Conservation (phyloP, 2,797 vertebrate genomes). For the Phataginus tetradactyla region DNA sequence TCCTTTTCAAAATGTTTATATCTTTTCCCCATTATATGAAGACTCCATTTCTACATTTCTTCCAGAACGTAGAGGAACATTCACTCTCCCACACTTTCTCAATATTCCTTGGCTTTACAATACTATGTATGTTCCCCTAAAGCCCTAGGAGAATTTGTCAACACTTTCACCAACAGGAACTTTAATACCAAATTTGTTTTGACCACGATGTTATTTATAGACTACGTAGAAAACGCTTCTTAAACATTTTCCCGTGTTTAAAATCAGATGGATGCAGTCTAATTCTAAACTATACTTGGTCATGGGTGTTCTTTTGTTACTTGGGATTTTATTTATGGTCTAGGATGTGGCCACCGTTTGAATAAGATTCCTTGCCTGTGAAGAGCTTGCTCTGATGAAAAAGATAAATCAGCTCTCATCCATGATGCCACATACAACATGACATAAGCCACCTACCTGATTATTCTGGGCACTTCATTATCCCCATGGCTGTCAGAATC, state of each 20-base stretch:
- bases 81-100: neutral
- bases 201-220: neutral
- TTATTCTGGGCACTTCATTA: slow-evolving; percentile 63
- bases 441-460: slow-evolving; percentile 45
- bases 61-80: neutral
- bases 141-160: neutral
- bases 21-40: neutral
- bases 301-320: neutral
- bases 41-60: neutral
- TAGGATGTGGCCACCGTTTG: slow-evolving; percentile 17
- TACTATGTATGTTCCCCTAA: neutral
- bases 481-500: slow-evolving; percentile 37
- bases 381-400: slow-evolving; percentile 37
- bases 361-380: slow-evolving; percentile 8
- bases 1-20: neutral
- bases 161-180: neutral
- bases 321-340: slow-evolving; percentile 28
- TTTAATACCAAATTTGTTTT: slow-evolving; percentile 28
- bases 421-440: neutral
- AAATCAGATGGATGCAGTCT: slow-evolving; percentile 10
- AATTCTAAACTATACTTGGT: slow-evolving; percentile 59
- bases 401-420: slow-evolving; percentile 52
- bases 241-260: slow-evolving; percentile 1
- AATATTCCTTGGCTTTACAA: neutral
- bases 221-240: neutral